Evolutionary conservation across 2,113 vertebrate genomes (phyloP), one percentile per base, ranked within the genome.

Genomic region (Acrocephalus kingi): DNA sequence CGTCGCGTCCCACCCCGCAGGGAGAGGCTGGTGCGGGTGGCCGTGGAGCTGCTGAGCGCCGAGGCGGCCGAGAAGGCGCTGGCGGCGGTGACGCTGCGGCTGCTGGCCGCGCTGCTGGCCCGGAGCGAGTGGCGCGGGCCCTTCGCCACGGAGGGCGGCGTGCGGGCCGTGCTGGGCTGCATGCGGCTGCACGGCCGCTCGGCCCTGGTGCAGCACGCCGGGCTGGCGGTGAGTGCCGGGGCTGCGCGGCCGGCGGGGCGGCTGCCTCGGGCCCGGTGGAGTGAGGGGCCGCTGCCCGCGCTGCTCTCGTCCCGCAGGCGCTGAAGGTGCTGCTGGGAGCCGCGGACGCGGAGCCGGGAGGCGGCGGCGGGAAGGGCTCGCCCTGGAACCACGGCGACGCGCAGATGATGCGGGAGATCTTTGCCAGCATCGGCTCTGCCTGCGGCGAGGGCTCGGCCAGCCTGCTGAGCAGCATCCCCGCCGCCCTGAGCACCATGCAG

Each of bases 341-440:
- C 33, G 98, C 96, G 76, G 98, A 98, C 23, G 96, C 97, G 1
- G 99, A 99, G 92, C 78, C 96, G 8, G 97, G 97, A 45, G 97
- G 98, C 23, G 93, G 94, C 2, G 67, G 95, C 11, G 97, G 97
- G 89, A 92, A 81, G 48, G 89, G 97, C 28, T 86, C 80, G 16
- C 49, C 97, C 15, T 98, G 99, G 41, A 98, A 97, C 3, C 98
- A 98, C 11, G 98, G 98, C 2, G 99, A 99, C 4, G 98, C 97
- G 1, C 99, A 99, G 97, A 98, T 99, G 98, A 98, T 99, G 97
- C 97, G 98, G 94, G 99, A 99, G 96, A 99, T 99, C 96, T 99
- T 99, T 13, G 98, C 99, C 91, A 99, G 99, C 98, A 99, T 99
- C 6, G 99, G 99, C 88, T 99, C 99, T 7, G 99, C 99, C 71